Conservation (phyloP, 1,140 invertebrate species). For the Megathymus violae region DNA sequence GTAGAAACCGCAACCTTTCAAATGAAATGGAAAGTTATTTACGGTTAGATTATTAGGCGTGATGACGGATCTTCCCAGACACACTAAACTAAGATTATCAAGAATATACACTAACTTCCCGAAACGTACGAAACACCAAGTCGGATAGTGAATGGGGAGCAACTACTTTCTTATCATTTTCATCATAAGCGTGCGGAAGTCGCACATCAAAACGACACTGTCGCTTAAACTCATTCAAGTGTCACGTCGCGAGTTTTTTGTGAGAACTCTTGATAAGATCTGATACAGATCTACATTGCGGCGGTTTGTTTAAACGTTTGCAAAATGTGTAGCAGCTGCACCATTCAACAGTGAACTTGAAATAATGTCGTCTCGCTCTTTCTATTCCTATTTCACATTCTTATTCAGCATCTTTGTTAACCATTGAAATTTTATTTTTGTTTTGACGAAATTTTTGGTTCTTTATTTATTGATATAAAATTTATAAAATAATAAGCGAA, state of each 20-base stretch:
- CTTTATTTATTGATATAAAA: too few relatives aligned
- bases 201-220: not conserved
- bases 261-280: slow-evolving; percentile 43
- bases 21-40: too few relatives aligned
- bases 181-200: not conserved
- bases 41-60: too few relatives aligned
- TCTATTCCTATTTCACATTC: not conserved
- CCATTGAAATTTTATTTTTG: too few relatives aligned
- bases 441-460: too few relatives aligned
- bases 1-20: too few relatives aligned
- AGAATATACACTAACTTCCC: too few relatives aligned
- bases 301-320: slow-evolving; percentile 48
- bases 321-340: slow-evolving; percentile 35
- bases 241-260: slow-evolving; percentile 14
- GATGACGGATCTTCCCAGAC: too few relatives aligned
- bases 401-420: too few relatives aligned
- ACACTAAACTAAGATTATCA: too few relatives aligned
- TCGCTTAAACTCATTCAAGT: slow-evolving; percentile 22
- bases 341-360: slow-evolving; percentile 10
- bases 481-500: too few relatives aligned
- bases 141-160: not conserved
- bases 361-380: not conserved
- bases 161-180: not conserved
- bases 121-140: too few relatives aligned
- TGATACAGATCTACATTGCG: slow-evolving; percentile 43